Evolutionary conservation across 2,888 invertebrate genomes (phyloP), one percentile per base, ranked within the genome.

Genomic region (Yponomeuta malinellus): DNA sequence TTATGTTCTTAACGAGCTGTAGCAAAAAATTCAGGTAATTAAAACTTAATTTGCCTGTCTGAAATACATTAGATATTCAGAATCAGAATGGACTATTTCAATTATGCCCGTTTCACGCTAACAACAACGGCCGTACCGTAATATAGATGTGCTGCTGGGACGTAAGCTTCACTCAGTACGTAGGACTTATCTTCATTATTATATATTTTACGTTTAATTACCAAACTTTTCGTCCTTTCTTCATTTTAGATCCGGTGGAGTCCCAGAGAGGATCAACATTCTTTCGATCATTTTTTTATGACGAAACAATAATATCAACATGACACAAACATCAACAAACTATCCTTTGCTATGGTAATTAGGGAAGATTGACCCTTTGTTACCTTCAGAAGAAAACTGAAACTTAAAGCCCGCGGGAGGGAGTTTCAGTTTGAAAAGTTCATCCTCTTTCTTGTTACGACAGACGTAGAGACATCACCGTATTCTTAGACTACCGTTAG

Each of bases 351-450:
- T 43, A 43, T 8, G 8, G 43, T 43, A 43, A 43, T 43, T 43
- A 43, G 43, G 43, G 1, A 43, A 43, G 43, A n/a, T n/a, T n/a
- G n/a, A n/a, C n/a, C n/a, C n/a, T n/a, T n/a, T n/a, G n/a, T n/a
- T n/a, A n/a, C n/a, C n/a, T n/a, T n/a, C n/a, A n/a, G n/a, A n/a
- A n/a, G 52, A 59, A 59, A 59, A 9, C 52, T 59, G 12, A 59
- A 59, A 59, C 52, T 15, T 59, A 65, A 65, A 65, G 65, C 65
- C 33, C 65, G 31, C 65, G 65, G 31, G 52, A 59, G 52, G 65
- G 65, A 65, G 65, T 33, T 83, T 84, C 84, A 15, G 85, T 86
- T 84, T 79, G 81, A 83, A 84, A 86, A 84, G 78, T 85, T 84
- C 78, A 74, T 78, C 81, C 81, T 80, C 77, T 79, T 73, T 76